Base-by-base conservation (phyloP, 2,888 invertebrate genomes). In the Eucera pruinosa region DNA sequence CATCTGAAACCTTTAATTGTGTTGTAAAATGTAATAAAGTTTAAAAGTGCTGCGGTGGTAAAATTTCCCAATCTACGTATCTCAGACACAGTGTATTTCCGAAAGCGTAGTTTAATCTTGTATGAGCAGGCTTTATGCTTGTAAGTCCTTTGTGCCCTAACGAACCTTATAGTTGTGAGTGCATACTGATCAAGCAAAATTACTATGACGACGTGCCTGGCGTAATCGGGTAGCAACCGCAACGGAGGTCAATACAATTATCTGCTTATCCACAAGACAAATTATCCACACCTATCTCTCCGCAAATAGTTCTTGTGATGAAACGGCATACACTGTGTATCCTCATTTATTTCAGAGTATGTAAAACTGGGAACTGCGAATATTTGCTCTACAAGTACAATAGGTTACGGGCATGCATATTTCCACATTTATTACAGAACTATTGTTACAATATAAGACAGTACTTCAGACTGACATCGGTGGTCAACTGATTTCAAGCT, bases 211-310 rank as follows among this genome's bases (percentile, higher is more conserved):
- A 74, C 64, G 50, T 41, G 62, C 20, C 43, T 13, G 15, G 15
- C 30, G 84, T 80, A 87, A 87, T 87, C 85, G 78, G 66, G 80
- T 73, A 70, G 70, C 75, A 85, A 83, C 85, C 71, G 80, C 80
- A 70, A 57, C 80, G 80, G 87, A 87, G 86, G 86, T 79, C 87
- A 76, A 74, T 54, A 62, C 66, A 83, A 85, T 87, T 87, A 86
- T 85, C 70, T 67, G 77, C 65, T 83, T 71, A 80, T 82, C 69
- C 73, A 48, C 67, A 58, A 70, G 52, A 76, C 61, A 80, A 82
- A 83, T 83, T 84, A 84, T 80, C 69, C 72, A 43, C 84, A 68
- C 70, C 72, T 84, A 72, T 75, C 69, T 39, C 57, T 43, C 43
- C 57, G 69, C 69, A 43, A 69, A 76, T 55, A n/a, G 39, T 30